Base-by-base conservation (phyloP, 2,113 vertebrate genomes). In the Tyrannus savana region DNA sequence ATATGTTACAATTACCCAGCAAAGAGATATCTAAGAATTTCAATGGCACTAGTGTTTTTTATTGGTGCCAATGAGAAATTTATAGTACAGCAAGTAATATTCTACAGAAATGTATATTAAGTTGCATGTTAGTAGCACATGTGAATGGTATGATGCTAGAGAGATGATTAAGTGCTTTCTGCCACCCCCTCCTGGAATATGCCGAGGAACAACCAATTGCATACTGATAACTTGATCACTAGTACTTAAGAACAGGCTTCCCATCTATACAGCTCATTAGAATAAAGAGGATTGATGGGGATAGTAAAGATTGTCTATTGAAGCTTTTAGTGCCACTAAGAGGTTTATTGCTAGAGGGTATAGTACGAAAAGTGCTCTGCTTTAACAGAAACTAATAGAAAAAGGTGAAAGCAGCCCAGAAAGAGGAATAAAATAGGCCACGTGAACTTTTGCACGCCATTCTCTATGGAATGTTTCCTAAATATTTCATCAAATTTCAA, bases 261-360 rank as follows among this genome's bases (percentile, higher is more conserved):
- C 35, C 49, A 50, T 81, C 31, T 90, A 56, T 69, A 24, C 35
- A 76, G n/a, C 76, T 92, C 50, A 90, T 96, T 95, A 84, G 75
- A 96, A 83, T 93, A 90, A 94, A 89, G 53, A 91, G 39, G 39
- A 82, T 89, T 84, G 87, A 84, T 80, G 44, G 14, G 42, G 25
- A 35, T 66, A 67, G 76, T 73, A 91, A 84, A 95, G 94, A 87
- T 75, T 58, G 69, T 46, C 68, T 73, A 75, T 49, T 76, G 68
- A 90, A 80, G 74, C 24, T 91, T 83, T 91, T 79, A 87, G 42
- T 72, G 76, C 62, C 50, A 74, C 75, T 78, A 92, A 89, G 90
- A 84, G 42, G 46, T 94, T 93, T 94, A 56, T 84, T 85, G 77
- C 90, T 81, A 49, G 77, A 90, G 69, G 84, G 77, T 84, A 49